These are phyloP conservation scores for Drosophila pseudoananassae DNA, from an alignment of 1,140 invertebrate genomes.

Conservation along the genomic window DNA sequence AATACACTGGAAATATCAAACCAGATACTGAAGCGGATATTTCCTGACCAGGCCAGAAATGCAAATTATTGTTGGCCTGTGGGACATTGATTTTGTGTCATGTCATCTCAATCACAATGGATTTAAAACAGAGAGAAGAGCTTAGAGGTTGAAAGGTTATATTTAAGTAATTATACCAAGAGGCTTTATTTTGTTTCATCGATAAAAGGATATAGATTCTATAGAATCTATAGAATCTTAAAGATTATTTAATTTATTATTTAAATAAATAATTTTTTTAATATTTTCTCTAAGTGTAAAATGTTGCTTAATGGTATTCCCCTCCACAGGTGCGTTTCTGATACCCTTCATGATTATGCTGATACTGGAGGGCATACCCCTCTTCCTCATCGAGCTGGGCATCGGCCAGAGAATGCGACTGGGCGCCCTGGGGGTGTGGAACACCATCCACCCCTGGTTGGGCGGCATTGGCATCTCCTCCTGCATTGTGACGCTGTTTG, in stretches of 20 bases:
- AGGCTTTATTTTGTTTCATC: too few relatives aligned
- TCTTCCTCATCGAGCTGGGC: slow-evolving; percentile 97
- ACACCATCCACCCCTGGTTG: slow-evolving; percentile 96
- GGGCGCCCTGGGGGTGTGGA: slow-evolving; percentile 96
- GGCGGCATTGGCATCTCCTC: slow-evolving; percentile 95
- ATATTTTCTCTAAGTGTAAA: too few relatives aligned
- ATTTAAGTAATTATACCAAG: too few relatives aligned
- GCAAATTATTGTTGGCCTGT: slow-evolving; percentile 27
- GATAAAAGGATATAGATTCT: too few relatives aligned
- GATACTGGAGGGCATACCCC: slow-evolving; percentile 95
- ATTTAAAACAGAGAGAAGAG: not conserved
- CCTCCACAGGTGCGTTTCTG: slow-evolving; percentile 94
- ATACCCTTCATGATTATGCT: slow-evolving; percentile 98
- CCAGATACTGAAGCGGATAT: slow-evolving; percentile 15
- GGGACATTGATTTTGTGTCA: slow-evolving; percentile 45
- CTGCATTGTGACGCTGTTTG: slow-evolving; percentile 96
- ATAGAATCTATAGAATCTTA: too few relatives aligned
- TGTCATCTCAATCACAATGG: slow-evolving; percentile 17
- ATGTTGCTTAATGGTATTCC: too few relatives aligned
- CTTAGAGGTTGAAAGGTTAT: not conserved
- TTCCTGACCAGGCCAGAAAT: slow-evolving; percentile 27
- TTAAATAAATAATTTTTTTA: not conserved
- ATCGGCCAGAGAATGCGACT: slow-evolving; percentile 95
- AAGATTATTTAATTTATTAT: not conserved
- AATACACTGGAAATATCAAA: slow-evolving; percentile 22